Evolutionary conservation across 2,888 invertebrate species (phyloP), one percentile per base, ranked within the genome.

Genomic region (Salpingus planirostris): DNA sequence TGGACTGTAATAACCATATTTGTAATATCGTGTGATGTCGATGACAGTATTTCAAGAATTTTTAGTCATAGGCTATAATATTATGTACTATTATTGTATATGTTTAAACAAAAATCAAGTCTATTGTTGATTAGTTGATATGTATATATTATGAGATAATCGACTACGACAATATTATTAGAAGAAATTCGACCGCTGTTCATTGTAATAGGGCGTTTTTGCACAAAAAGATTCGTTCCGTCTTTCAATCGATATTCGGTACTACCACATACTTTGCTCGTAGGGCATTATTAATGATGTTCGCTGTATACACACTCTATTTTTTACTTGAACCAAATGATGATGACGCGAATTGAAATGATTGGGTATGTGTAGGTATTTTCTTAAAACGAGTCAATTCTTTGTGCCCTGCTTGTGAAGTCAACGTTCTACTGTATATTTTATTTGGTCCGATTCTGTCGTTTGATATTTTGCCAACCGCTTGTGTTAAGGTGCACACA

Each of bases 1-100:
- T n/a, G n/a, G n/a, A n/a, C n/a, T 18, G 8, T 18, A 6, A 18
- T 18, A 6, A 21, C 23, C 25, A 29, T 33, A 27, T 36, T 13
- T 33, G 23, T 8, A 10, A 30, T 32, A 32, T 24, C 33, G 33
- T 35, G 39, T 39, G 39, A 36, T 39, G 36, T 36, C 27, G 12
- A 30, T 29, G 45, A 44, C 47, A 49, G 49, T 49, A 49, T 49
- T 49, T 29, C 44, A 45, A 46, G 46, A 46, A 44, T 39, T 41
- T n/a, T 44, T 46, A 49, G 47, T 45, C 39, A 47, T 33, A n/a
- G n/a, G n/a, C n/a, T n/a, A n/a, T 47, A 41, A 43, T 43, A 41
- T 42, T 47, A 38, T 41, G 46, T 43, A 34, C 21, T 42, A 28
- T 43, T n/a, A 38, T 37, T 40, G 8, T 42, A 42, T 44, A 46